Conservation (phyloP, 2,797 vertebrate genomes). For the Aselliscus stoliczkanus region DNA sequence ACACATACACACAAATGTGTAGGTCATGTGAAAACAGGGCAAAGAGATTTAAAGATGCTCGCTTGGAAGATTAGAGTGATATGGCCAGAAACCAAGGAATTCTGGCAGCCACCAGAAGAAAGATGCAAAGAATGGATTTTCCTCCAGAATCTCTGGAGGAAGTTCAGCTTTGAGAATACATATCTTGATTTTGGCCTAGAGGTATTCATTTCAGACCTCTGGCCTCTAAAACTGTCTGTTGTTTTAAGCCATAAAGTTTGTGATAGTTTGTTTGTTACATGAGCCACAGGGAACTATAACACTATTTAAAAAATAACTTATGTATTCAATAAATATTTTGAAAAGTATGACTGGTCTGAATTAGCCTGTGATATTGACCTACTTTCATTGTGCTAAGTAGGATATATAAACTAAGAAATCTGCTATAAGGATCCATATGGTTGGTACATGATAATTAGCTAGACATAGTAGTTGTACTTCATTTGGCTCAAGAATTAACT, state of each 20-base stretch:
- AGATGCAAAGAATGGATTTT: neutral
- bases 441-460: neutral
- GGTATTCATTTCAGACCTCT: neutral
- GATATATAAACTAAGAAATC: neutral
- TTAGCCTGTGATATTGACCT: neutral
- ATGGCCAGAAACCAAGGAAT: neutral
- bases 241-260: neutral
- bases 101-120: neutral
- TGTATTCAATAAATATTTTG: neutral
- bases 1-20: neutral
- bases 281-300: neutral
- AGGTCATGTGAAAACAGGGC: neutral
- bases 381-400: neutral
- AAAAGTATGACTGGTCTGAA: neutral
- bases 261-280: neutral
- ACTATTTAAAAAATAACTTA: neutral
- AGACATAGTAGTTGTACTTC: neutral
- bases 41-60: neutral
- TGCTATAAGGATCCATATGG: neutral
- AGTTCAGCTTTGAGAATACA: neutral
- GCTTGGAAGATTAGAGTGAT: neutral
- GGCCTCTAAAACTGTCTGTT: neutral
- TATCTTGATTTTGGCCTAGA: neutral
- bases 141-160: neutral
- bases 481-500: neutral